These are phyloP conservation scores for Zaprionus africanus DNA, from an alignment of 1,140 invertebrate species.

Conservation along the genomic window DNA sequence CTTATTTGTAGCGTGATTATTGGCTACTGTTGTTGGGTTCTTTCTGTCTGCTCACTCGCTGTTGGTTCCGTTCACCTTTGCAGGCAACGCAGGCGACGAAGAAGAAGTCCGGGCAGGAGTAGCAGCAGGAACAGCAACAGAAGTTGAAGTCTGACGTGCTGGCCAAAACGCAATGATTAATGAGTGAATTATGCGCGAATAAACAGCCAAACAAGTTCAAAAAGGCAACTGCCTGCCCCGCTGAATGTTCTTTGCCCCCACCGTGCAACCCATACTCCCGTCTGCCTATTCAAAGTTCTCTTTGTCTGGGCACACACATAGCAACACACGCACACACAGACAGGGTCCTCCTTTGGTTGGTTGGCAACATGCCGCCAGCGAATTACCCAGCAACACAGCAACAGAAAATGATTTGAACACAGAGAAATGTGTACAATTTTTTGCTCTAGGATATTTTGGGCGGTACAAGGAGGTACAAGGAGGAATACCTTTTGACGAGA, in stretches of 20 bases:
- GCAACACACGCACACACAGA: background rate
- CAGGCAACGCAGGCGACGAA: background rate
- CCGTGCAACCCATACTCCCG: background rate
- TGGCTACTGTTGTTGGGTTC: background rate
- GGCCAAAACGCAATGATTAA: conserved; percentile 81
- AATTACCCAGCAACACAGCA: conserved; percentile 56
- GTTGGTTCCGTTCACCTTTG: background rate
- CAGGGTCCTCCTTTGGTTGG: conserved; percentile 27
- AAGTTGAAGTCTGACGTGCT: conserved; percentile 65
- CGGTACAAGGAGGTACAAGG: background rate
- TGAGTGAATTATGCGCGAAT: conserved; percentile 83
- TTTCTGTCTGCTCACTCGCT: background rate
- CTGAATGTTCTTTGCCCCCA: too few species aligned
- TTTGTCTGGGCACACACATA: conserved; percentile 58
- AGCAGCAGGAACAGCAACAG: background rate
- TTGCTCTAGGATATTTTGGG: conserved; percentile 2
- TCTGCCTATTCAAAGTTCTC: conserved; percentile 56
- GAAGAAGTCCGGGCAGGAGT: background rate
- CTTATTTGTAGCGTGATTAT: conserved; percentile 7
- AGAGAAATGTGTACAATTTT: conserved; percentile 72
- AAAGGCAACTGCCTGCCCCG: conserved; percentile 43
- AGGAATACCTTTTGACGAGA: conserved; percentile 56
- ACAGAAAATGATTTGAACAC: conserved; percentile 73
- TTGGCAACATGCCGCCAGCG: conserved; percentile 77
- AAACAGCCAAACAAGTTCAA: conserved; percentile 77